Percentiles rank a stretch among this genome's conserved stretches.
These are phyloP conservation scores for Thunnus maccoyii DNA, from an alignment of 2,113 vertebrate genomes.

Conservation along the genomic window DNA sequence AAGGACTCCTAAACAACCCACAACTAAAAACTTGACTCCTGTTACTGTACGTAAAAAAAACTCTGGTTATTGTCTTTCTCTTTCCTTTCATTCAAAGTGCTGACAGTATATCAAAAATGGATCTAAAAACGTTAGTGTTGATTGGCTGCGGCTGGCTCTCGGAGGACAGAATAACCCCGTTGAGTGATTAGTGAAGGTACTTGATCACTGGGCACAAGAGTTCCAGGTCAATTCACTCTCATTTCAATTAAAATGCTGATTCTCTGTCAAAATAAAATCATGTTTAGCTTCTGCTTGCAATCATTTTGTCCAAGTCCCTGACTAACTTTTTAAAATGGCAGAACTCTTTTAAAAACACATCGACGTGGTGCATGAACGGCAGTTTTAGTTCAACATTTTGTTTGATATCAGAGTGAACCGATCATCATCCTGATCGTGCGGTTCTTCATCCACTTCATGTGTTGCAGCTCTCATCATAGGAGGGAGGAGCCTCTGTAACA, in stretches of 20 bases:
- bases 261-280: background rate
- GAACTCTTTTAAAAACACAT: background rate
- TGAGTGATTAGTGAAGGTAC: background rate
- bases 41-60: conserved; percentile 7
- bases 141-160: background rate
- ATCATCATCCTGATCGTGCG: background rate
- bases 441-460: conserved; percentile 67
- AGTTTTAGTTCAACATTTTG: background rate
- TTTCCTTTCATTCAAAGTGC: conserved; percentile 35
- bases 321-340: background rate
- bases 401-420: background rate
- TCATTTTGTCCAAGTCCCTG: background rate
- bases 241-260: conserved; percentile 13
- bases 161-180: background rate
- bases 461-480: conserved; percentile 93
- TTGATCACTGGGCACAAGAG: conserved; percentile 11
- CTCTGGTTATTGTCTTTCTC: background rate
- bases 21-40: conserved; percentile 26
- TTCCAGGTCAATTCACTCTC: background rate
- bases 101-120: background rate
- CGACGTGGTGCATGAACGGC: too few relatives aligned
- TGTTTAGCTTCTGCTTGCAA: background rate
- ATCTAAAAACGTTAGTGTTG: background rate
- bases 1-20: conserved; percentile 12
- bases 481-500: conserved; percentile 91